Percentiles rank a stretch among this genome's conserved stretches.
These are phyloP conservation scores for Argynnis bischoffii DNA, from an alignment of 2,888 invertebrate species.

Conservation along the genomic window DNA sequence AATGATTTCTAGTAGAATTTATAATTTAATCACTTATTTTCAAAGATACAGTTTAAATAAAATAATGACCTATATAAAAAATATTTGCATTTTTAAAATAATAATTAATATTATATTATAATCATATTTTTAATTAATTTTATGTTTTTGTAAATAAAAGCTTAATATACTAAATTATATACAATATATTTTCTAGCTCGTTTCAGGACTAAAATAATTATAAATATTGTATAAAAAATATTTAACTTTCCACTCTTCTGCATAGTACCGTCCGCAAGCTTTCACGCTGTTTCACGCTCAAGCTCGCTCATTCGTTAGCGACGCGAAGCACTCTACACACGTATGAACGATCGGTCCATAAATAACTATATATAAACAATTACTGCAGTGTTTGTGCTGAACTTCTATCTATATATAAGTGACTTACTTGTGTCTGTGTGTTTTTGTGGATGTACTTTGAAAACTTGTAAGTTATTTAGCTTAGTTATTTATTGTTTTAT, in stretches of 20 bases:
- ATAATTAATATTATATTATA: no score
- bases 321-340: constrained; percentile 43
- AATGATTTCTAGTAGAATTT: no score
- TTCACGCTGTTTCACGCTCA: constrained; percentile 48
- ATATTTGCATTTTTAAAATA: no score
- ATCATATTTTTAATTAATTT: no score
- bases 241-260: constrained; percentile 19
- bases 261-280: constrained; percentile 50
- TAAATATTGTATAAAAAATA: background rate
- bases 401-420: background rate
- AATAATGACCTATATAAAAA: no score
- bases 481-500: background rate
- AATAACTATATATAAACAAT: background rate
- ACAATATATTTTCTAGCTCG: no score
- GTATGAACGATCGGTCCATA: constrained; percentile 22
- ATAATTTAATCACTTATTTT: no score
- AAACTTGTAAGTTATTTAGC: background rate
- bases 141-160: no score
- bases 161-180: no score
- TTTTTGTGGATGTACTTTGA: constrained; percentile 7
- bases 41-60: no score
- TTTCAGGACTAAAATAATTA: no score
- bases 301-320: constrained; percentile 40
- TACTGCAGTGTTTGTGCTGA: constrained; percentile 8
- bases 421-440: constrained; percentile 7